phyloP scores from a whole-genome alignment of 92 coral and sea anemone genomes.

The Umimayanthus kanabou region DNA sequence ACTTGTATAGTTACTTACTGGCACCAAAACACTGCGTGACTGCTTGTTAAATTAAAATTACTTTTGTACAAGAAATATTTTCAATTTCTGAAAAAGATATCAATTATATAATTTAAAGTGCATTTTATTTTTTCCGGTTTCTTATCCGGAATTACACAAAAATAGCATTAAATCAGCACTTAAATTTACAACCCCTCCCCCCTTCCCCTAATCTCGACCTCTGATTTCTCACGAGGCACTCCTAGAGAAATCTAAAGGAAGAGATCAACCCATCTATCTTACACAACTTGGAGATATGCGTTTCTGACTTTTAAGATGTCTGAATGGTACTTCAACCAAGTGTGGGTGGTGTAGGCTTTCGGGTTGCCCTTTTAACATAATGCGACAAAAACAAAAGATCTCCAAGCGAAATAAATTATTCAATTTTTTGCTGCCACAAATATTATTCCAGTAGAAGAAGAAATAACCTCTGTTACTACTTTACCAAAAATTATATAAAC shows the following conservation, averaged over 20 bases:
- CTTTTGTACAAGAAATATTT: neutral
- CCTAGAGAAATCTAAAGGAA: too few species aligned
- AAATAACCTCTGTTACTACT: neutral
- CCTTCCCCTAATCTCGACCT: too few species aligned
- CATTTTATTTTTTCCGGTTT: neutral
- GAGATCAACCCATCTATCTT: too few species aligned
- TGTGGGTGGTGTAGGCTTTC: neutral
- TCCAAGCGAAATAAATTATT: conserved; percentile 6
- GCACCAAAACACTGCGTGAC: neutral
- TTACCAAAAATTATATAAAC: neutral
- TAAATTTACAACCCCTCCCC: neutral
- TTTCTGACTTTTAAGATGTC: neutral
- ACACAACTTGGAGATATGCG: neutral
- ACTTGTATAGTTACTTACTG: neutral
- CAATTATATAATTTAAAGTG: neutral
- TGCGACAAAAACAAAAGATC: neutral
- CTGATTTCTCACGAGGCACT: neutral
- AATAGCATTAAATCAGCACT: neutral
- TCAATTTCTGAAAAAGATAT: neutral
- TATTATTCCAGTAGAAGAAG: neutral
- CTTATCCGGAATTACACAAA: neutral
- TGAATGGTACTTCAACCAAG: neutral
- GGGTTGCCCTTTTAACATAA: neutral
- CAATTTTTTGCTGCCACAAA: neutral
- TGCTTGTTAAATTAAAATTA: too few species aligned